A percentile compares a stretch with the other conserved stretches of the same genome.
Conservation (phyloP, 2,113 vertebrate genomes). For the Limnothrissa miodon region DNA sequence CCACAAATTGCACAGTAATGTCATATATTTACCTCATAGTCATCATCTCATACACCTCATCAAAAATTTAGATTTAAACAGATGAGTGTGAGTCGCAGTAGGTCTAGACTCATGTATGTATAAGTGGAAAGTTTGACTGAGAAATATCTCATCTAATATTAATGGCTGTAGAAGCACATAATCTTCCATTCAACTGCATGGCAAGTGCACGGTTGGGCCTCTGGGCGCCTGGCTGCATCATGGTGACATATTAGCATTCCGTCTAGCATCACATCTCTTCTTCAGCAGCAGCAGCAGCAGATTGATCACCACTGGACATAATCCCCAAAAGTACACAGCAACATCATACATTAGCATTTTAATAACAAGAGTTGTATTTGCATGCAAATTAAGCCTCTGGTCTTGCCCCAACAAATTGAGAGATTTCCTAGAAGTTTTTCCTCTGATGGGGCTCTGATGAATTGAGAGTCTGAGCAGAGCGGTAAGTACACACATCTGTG, state of each 20-base stretch:
- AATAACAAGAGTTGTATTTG: conserved; percentile 25
- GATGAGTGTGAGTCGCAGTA: not conserved
- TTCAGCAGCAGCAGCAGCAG: not conserved
- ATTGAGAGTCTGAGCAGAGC: not conserved
- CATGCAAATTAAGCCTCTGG: not conserved
- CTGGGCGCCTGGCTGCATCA: not conserved
- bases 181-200: not conserved
- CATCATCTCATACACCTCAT: not conserved
- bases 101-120: not conserved
- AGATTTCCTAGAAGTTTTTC: not conserved
- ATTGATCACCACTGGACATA: not conserved
- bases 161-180: not conserved
- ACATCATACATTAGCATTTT: conserved; percentile 34
- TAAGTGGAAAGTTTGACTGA: not conserved
- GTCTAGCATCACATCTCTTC: not conserved
- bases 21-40: not conserved
- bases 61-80: not conserved
- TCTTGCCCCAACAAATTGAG: not conserved
- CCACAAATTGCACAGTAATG: not conserved
- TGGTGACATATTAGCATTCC: not conserved
- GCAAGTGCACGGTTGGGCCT: not conserved
- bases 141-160: not conserved
- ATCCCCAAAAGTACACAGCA: conserved; percentile 24
- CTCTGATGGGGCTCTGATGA: not conserved
- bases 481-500: not conserved